Conservation (phyloP, 2,888 invertebrate species). For the Limnephilus lunatus region DNA sequence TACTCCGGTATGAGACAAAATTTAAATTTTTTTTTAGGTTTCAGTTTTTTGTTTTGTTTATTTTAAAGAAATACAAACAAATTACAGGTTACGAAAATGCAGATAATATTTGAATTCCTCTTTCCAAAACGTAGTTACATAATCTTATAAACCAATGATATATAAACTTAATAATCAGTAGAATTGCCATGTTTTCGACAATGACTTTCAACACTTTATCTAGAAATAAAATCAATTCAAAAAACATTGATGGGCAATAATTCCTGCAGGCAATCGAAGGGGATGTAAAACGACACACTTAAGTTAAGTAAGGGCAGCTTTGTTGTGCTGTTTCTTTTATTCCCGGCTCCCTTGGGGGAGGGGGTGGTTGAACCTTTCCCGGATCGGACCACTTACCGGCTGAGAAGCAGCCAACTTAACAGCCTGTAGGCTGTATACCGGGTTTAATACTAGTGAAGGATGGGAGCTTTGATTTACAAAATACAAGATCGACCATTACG, state of each 20-base stretch:
- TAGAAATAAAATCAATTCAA: not conserved
- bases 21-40: no score
- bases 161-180: not conserved
- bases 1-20: no score
- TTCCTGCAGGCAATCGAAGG: not conserved
- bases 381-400: slow-evolving; percentile 11
- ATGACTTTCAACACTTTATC: not conserved
- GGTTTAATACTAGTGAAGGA: not conserved
- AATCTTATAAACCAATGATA: no score
- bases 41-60: no score
- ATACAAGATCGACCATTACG: not conserved
- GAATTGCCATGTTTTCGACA: not conserved
- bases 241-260: not conserved
- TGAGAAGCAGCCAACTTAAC: not conserved
- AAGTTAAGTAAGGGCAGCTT: not conserved
- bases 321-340: slow-evolving; percentile 25
- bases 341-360: not conserved
- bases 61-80: no score
- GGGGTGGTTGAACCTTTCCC: not conserved
- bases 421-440: not conserved
- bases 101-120: no score
- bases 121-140: no score
- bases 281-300: slow-evolving; percentile 19
- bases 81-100: no score
- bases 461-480: not conserved